These are phyloP conservation scores for Acipenser oxyrinchus DNA, from an alignment of 2,797 vertebrate genomes.

Conservation along the genomic window DNA sequence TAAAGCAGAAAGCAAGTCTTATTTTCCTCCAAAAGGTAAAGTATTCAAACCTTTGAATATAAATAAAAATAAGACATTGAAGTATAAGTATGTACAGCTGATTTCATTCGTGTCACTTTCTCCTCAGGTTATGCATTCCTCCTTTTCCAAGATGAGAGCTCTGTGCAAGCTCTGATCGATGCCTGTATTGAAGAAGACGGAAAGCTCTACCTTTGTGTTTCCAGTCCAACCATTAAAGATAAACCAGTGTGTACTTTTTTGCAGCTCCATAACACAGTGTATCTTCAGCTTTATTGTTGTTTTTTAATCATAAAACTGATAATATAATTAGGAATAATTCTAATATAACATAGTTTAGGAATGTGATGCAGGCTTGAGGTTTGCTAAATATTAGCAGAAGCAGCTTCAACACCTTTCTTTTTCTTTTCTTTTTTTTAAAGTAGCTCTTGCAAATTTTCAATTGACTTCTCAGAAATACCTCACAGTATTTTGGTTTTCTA, in stretches of 20 bases:
- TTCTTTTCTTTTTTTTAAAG: too few relatives aligned
- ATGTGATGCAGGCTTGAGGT: too few relatives aligned
- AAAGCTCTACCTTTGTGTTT: constrained; percentile 96
- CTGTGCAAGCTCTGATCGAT: constrained; percentile 95
- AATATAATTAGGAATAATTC: too few relatives aligned
- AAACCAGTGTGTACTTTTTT: constrained; percentile 77
- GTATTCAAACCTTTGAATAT: background rate
- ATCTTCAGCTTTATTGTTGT: background rate
- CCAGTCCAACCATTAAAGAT: constrained; percentile 98
- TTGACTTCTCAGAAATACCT: too few relatives aligned
- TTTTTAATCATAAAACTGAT: background rate
- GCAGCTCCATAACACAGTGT: background rate
- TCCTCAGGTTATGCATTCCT: constrained; percentile 89
- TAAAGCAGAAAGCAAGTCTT: constrained; percentile 98
- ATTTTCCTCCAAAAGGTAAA: constrained; percentile 96
- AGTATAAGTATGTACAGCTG: too few relatives aligned
- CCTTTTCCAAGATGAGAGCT: constrained; percentile 98
- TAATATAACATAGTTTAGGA: too few relatives aligned
- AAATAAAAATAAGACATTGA: background rate
- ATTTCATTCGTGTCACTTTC: background rate
- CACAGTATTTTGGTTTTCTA: background rate
- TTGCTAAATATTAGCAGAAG: background rate
- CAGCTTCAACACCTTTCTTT: too few relatives aligned
- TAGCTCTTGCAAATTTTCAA: too few relatives aligned
- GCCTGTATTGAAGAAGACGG: constrained; percentile 97